These are phyloP conservation scores for Agapornis canus DNA, from an alignment of 2,797 vertebrate genomes.

Conservation along the genomic window DNA sequence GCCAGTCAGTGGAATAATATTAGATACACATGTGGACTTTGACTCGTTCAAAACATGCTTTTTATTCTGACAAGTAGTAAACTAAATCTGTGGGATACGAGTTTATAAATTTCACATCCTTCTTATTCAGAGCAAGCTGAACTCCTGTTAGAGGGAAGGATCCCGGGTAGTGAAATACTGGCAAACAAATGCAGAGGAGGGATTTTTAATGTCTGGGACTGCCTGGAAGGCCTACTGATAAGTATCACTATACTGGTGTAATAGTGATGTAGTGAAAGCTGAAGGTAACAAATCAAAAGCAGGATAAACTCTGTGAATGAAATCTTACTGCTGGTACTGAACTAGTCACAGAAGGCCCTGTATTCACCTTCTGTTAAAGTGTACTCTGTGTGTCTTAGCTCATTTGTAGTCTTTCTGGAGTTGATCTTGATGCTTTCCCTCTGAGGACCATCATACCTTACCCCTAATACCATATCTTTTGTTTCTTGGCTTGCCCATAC, in stretches of 20 bases:
- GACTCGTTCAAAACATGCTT: background rate
- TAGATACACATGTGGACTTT: background rate
- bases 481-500: background rate
- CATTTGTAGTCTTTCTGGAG: background rate
- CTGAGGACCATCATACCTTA: background rate
- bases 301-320: background rate
- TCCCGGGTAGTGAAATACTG: background rate
- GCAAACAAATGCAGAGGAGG: background rate
- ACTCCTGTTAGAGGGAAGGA: background rate
- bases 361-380: background rate
- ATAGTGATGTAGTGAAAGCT: background rate
- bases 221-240: background rate
- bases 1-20: background rate
- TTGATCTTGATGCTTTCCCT: background rate
- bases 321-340: background rate
- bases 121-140: background rate
- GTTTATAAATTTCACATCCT: conserved; percentile 24
- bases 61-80: conserved; percentile 17
- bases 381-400: background rate
- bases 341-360: background rate
- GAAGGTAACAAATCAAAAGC: background rate
- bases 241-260: background rate
- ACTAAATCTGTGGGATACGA: background rate
- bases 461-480: background rate
- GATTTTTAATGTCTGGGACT: background rate